A percentile compares a stretch with the other conserved stretches of the same genome.
These are phyloP conservation scores for Hyperopisus bebe DNA, from an alignment of 2,113 vertebrate species.

Conservation along the genomic window DNA sequence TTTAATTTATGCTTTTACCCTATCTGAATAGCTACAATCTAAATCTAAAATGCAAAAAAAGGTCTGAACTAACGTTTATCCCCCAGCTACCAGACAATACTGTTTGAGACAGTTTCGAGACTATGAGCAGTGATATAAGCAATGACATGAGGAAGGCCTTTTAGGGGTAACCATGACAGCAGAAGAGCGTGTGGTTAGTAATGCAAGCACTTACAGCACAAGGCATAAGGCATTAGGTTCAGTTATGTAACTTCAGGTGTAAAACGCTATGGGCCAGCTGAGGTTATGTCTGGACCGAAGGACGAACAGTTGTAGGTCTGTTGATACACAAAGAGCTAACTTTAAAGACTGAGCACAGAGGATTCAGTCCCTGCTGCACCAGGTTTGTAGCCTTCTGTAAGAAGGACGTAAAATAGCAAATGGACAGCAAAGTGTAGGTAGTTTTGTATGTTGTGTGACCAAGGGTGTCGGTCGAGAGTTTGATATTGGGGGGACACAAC, in stretches of 20 bases:
- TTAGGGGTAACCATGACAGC: background rate
- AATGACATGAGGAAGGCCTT: background rate
- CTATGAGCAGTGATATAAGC: background rate
- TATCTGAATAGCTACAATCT: background rate
- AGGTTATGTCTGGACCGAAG: background rate
- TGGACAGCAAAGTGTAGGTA: background rate
- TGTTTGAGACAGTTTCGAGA: background rate
- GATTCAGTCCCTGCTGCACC: background rate
- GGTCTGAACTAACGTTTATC: background rate
- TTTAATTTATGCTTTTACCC: background rate
- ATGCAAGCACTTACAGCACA: background rate
- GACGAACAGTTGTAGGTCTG: background rate
- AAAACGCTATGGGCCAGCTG: background rate
- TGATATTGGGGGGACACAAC: background rate
- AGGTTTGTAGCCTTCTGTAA: background rate
- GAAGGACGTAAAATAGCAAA: background rate
- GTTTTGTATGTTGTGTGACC: background rate
- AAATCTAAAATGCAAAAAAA: background rate
- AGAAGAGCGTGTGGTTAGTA: background rate
- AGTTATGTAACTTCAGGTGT: background rate
- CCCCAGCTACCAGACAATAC: background rate
- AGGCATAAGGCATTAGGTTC: background rate
- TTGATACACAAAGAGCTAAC: background rate
- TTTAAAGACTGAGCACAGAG: background rate
- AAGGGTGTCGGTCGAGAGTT: background rate